Base-by-base conservation (phyloP, 2,797 vertebrate genomes). In the Pampus argenteus region DNA sequence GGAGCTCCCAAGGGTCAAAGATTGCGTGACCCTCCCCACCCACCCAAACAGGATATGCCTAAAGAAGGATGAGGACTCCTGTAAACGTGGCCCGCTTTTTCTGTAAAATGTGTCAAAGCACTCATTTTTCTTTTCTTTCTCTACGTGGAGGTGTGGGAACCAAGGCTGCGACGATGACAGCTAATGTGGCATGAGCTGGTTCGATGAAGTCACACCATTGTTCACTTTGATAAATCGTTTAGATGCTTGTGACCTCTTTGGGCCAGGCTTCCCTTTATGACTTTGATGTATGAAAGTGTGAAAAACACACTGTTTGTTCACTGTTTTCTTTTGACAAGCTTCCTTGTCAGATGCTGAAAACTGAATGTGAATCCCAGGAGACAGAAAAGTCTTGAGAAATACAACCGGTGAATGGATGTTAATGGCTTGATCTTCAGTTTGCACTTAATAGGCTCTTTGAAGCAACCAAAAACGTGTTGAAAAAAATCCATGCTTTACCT, bases 41-140 rank as follows among this genome's bases (percentile, higher is more conserved):
- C 82, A 65, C 69, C 84, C 86, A 93, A 90, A 92, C 93, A 94
- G 94, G 94, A 95, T 91, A 82, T 40, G 86, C 74, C 83, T 65
- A 70, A 88, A 81, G 87, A 84, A 90, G 84, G 86, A 89, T 67
- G 85, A 82, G 79, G 70, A 83, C 86, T 84, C 78, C 77, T 89
- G 84, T 82, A 90, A 85, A 90, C 59, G 62, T 6, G 31, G 20
- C 15, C 68, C n/a, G 11, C 51, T 76, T 71, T 79, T 83, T 81
- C 81, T 90, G 79, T 88, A 86, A 85, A 87, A 88, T 0, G 51
- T 90, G 89, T 90, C 90, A 89, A 69, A 89, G 80, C 87, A 86
- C 82, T 84, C 72, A 82, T 89, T 89, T 82, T 82, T 90, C 86
- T 87, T 88, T 71, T 71, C 76, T 55, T 14, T 74, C 72, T 77